Evolutionary conservation across 2,888 invertebrate genomes (phyloP).

Genomic region (Isoperla grammatica): DNA sequence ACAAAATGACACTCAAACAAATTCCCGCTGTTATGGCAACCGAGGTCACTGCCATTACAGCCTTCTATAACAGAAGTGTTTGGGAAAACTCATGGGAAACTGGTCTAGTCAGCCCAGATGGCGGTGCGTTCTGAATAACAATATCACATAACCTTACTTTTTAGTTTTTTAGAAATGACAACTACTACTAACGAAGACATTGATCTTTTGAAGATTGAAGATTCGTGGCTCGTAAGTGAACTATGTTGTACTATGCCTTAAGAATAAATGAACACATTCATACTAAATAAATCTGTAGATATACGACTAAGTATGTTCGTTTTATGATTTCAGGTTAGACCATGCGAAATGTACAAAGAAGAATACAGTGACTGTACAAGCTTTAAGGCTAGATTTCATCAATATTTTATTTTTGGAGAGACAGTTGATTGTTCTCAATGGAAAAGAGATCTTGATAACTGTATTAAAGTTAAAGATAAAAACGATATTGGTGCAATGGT

Average conservation of each 20-base stretch:
- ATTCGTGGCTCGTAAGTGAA: too few relatives aligned
- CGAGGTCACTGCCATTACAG: background rate
- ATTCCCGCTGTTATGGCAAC: background rate
- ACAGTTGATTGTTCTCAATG: conserved; percentile 69
- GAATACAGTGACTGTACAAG: conserved; percentile 78
- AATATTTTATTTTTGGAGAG: conserved; percentile 76
- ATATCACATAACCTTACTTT: too few relatives aligned
- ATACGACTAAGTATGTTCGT: too few relatives aligned
- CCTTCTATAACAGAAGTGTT: background rate
- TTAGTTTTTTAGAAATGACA: too few relatives aligned
- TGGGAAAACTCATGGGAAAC: too few relatives aligned
- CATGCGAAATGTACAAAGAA: conserved; percentile 71
- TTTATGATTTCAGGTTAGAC: conserved; percentile 59
- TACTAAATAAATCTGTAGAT: too few relatives aligned
- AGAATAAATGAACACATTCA: too few relatives aligned
- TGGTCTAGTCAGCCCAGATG: too few relatives aligned
- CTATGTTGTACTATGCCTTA: too few relatives aligned
- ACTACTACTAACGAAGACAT: too few relatives aligned
- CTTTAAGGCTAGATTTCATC: conserved; percentile 71
- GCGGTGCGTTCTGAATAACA: too few relatives aligned
- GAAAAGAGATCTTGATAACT: conserved; percentile 71
- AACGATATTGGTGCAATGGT: conserved; percentile 63
- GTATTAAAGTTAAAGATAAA: conserved; percentile 58
- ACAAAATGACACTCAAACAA: background rate
- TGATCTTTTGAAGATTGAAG: too few relatives aligned